These are phyloP conservation scores for Engraulis encrasicolus DNA, from an alignment of 2,113 vertebrate species.

Conservation along the genomic window DNA sequence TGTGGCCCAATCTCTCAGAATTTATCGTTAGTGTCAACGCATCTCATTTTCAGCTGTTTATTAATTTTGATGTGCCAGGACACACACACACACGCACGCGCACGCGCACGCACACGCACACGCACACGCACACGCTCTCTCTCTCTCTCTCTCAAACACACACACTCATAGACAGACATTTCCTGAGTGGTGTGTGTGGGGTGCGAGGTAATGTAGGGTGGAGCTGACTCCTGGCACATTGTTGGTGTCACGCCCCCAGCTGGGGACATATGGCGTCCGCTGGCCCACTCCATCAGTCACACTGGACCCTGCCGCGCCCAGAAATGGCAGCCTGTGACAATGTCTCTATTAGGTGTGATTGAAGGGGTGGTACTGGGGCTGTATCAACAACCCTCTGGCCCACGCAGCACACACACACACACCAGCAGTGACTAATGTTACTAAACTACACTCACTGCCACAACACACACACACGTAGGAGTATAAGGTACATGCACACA, in stretches of 20 bases:
- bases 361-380: slow-evolving; percentile 52
- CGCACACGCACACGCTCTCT: background rate
- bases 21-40: no score
- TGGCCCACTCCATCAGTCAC: slow-evolving; percentile 61
- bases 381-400: slow-evolving; percentile 62
- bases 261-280: slow-evolving; percentile 57
- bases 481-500: slow-evolving; percentile 50
- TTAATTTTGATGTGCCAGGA: background rate
- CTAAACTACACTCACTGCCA: no score
- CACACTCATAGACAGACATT: background rate
- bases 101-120: background rate
- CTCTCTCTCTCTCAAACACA: background rate
- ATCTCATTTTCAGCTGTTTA: no score
- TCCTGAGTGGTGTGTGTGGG: no score
- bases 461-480: slow-evolving; percentile 22
- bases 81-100: background rate
- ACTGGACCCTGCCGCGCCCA: slow-evolving; percentile 43
- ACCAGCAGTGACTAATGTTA: slow-evolving; percentile 50
- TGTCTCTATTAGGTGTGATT: slow-evolving; percentile 69
- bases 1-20: no score
- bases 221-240: background rate
- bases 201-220: no score
- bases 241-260: slow-evolving; percentile 30
- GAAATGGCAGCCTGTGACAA: slow-evolving; percentile 64
- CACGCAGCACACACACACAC: slow-evolving; percentile 42